A percentile compares a stretch with the other conserved stretches of the same genome.
Evolutionary conservation across 2,113 vertebrate genomes (phyloP).

Genomic region (Dromiciops gliroides): DNA sequence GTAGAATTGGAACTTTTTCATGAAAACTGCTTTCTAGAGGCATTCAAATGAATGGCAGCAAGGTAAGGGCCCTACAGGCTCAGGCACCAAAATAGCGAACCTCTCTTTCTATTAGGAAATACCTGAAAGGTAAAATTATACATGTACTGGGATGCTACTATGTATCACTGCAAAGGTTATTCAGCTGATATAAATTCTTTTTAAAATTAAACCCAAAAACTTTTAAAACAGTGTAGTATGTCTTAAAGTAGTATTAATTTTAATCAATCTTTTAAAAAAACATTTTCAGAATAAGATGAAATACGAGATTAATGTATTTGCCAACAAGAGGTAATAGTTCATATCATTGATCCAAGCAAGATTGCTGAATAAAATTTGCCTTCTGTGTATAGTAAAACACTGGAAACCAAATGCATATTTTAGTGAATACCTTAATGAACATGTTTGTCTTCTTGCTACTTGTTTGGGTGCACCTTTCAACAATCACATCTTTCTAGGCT

Average conservation of each 20-base stretch:
- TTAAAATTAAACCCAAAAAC: slow-evolving; percentile 49
- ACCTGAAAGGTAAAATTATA: background rate
- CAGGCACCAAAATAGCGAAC: slow-evolving; percentile 19
- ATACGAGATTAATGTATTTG: slow-evolving; percentile 46
- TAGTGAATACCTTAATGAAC: background rate
- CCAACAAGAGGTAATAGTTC: slow-evolving; percentile 25
- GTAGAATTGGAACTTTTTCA: slow-evolving; percentile 16
- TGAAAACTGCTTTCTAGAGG: slow-evolving; percentile 17
- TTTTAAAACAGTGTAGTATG: slow-evolving; percentile 41
- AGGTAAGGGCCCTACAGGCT: background rate
- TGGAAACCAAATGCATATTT: background rate
- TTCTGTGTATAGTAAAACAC: background rate
- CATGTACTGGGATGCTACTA: slow-evolving; percentile 32
- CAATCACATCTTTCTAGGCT: background rate
- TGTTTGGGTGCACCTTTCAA: background rate
- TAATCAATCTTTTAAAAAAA: slow-evolving; percentile 57
- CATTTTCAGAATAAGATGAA: slow-evolving; percentile 57
- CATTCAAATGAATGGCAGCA: background rate
- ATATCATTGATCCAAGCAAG: slow-evolving; percentile 51
- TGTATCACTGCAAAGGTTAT: slow-evolving; percentile 46
- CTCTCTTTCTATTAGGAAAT: slow-evolving; percentile 27
- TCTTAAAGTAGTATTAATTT: slow-evolving; percentile 60
- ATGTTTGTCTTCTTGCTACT: background rate
- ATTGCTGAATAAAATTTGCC: slow-evolving; percentile 38
- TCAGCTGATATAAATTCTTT: slow-evolving; percentile 44